Base-by-base conservation (phyloP, 2,888 invertebrate species). In the Eucera pruinosa region DNA sequence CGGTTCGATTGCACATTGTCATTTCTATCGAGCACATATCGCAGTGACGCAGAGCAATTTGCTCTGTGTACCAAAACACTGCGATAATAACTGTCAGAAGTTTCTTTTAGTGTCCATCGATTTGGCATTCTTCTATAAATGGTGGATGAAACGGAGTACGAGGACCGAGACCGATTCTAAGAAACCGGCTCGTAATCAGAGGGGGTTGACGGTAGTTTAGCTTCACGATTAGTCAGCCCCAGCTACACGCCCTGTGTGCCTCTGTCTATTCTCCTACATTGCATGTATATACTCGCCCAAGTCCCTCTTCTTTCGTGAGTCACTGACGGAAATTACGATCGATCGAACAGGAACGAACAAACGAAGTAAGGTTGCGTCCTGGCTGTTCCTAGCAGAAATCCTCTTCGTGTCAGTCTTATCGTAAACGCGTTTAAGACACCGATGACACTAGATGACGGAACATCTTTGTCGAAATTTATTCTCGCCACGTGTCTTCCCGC, bases 301-400 rank as follows among this genome's bases (percentile, higher is more conserved):
- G 57, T 76, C 74, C 76, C 80, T 83, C 81, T 81, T 80, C 80
- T 86, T 81, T 82, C 81, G 83, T 86, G 85, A 86, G 79, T 86
- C 88, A 89, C 87, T 81, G 83, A 86, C 85, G 87, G 89, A 91
- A 89, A 90, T 89, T 88, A 86, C 90, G 88, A 90, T 91, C 90
- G 90, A 90, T 90, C 88, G 88, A 73, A 73, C 70, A 75, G 58
- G 66, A 76, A 70, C 78, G 77, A 71, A 65, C 74, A 58, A 70
- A 58, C 75, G 72, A 78, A 71, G 75, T 62, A 86, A 74, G 54
- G 78, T 70, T 72, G 66, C 78, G 68, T 61, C 69, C 75, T 62
- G 62, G 52, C 60, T 55, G 69, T 71, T 72, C 23, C 64, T 47
- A 39, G 20, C 50, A 45, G 58, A 50, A 70, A 58, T 82, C 75